Evolutionary conservation across 1,140 invertebrate species (phyloP), one percentile per base, ranked within the genome.

Genomic region (Metopolophium dirhodum): DNA sequence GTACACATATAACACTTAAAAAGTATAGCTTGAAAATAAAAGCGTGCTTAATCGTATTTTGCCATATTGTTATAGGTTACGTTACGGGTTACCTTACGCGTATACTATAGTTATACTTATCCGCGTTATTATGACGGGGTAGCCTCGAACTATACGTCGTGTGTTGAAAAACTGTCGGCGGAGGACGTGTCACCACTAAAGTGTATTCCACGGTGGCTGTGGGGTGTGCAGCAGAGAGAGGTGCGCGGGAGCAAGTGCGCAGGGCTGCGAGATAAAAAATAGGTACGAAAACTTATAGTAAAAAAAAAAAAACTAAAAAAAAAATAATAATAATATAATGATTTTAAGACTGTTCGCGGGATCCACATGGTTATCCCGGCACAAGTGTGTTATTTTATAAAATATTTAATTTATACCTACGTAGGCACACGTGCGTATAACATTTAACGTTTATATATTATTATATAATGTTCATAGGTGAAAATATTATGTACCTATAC

Each of bases 331-430:
- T 47, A 30, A 47, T 47, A 87, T 47, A 54, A 89, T 37, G 14
- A 89, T 88, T 57, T 41, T 57, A 89, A 89, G 88, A 89, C 88
- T 89, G 88, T 89, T 89, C 51, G 49, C 22, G 88, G 88, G 49
- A 89, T 89, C 88, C 88, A 89, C 35, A 89, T 51, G 87, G 87
- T 88, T 88, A 88, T n/a, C 47, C 86, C 20, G 86, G 47, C 86
- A 88, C 14, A 88, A n/a, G 30, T 35, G 87, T 89, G 86, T 77
- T 41, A 77, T 77, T 77, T 77, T 77, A 77, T 77, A 77, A 77
- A n/a, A 18, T 51, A 51, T 77, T 77, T 77, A 77, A 77, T 77
- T n/a, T 77, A 77, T n/a, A 35, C 30, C 30, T n/a, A 77, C n/a
- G 61, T n/a, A 77, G 61, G 61, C 18, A 88, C 47, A n/a, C 47